Evolutionary conservation across 2,113 vertebrate genomes (phyloP).

Genomic region (Setophaga coronata): DNA sequence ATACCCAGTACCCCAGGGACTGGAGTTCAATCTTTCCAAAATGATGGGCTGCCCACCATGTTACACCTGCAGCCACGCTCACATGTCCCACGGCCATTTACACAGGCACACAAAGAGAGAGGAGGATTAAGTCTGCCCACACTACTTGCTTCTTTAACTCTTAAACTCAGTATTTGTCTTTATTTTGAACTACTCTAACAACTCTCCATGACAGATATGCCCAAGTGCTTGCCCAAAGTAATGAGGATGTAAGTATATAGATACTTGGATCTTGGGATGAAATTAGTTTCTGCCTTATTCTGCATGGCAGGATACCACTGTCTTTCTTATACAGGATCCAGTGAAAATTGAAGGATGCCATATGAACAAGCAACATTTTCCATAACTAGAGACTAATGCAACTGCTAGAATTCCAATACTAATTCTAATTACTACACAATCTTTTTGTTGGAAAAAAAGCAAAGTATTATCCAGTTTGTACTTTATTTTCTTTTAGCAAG

Average conservation of each 20-base stretch:
- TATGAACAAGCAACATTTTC: background rate
- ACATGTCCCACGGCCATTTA: background rate
- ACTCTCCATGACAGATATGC: background rate
- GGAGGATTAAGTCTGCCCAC: background rate
- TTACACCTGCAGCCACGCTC: accelerated
- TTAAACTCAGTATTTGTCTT: background rate
- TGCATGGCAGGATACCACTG: background rate
- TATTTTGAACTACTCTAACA: background rate
- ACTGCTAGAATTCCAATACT: background rate
- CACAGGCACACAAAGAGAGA: background rate
- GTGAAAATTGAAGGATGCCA: background rate
- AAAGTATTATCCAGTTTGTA: background rate
- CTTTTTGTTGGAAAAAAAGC: background rate
- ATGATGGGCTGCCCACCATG: background rate
- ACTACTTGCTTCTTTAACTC: background rate
- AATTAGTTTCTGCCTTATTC: background rate
- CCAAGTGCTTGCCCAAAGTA: background rate
- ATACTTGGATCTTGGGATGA: background rate
- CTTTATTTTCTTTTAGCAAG: accelerated
- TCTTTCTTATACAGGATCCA: background rate
- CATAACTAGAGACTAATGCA: background rate
- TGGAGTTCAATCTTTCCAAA: background rate
- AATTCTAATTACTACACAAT: background rate
- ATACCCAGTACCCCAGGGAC: background rate
- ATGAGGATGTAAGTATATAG: background rate